Evolutionary conservation across 2,113 vertebrate genomes (phyloP), one percentile per base, ranked within the genome.

Genomic region (Numida meleagris): DNA sequence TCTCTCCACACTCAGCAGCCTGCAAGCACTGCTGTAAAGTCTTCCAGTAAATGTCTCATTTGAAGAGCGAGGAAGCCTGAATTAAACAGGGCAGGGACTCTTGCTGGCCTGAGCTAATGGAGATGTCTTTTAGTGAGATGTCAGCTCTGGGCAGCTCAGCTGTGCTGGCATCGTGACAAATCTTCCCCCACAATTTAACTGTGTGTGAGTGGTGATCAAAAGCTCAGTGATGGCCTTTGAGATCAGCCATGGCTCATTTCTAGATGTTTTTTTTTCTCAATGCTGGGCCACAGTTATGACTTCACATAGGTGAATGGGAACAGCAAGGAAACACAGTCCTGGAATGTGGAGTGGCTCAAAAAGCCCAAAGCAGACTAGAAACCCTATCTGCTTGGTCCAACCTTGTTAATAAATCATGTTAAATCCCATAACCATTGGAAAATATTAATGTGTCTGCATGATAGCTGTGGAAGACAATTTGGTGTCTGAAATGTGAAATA

Each of bases 41-140:
- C 88, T 97, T 95, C 92, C 95, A 96, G 93, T 93, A 96, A 97
- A 96, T 45, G 79, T 92, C 95, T 95, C 86, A 90, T 95, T 96
- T 96, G 91, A 94, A 81, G 73, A 92, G 92, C 17, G 53, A 94
- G 76, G 59, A 93, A 91, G 71, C n/a, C 86, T 96, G 96, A 95
- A 97, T 96, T 97, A 96, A 97, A 93, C 14, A 96, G 93, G 57
- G 92, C 73, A 96, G 95, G 72, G 88, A 90, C 74, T 96, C 94
- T 94, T 73, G 38, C 88, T 94, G 90, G 91, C 59, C 86, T 0
- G 10, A 93, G 82, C 77, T 96, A 96, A 96, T 95, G 95, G 94
- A 96, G 94, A 96, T 94, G 94, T 97, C 95, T 96, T 89, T 95
- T 53, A 94, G 76, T 1, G n/a, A 96, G 89, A 93, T 78, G 79